Percentiles rank a stretch among this genome's conserved stretches.
Evolutionary conservation across 1,140 invertebrate genomes (phyloP).

Genomic region (Forficula auricularia): DNA sequence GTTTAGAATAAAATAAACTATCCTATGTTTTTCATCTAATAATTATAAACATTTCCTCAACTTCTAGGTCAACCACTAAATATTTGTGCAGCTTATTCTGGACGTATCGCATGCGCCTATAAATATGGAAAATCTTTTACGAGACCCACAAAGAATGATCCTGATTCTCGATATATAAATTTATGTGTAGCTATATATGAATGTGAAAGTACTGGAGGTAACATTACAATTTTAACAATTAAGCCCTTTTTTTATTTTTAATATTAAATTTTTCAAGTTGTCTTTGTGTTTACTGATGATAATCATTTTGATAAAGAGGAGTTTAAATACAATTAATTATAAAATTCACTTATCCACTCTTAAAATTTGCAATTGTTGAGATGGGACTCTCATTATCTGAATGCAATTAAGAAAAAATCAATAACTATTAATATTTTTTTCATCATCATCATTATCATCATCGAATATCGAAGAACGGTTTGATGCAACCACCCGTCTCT

Average conservation of each 20-base stretch:
- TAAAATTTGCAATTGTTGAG: too few relatives aligned
- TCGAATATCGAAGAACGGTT: too few relatives aligned
- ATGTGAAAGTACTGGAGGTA: slow-evolving; percentile 93
- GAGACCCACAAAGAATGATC: slow-evolving; percentile 51
- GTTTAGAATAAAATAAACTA: neutral
- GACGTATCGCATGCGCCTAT: slow-evolving; percentile 89
- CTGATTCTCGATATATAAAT: slow-evolving; percentile 76
- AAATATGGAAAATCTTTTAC: slow-evolving; percentile 77
- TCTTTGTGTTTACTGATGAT: too few relatives aligned
- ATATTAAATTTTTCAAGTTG: neutral
- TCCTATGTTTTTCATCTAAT: slow-evolving; percentile 6
- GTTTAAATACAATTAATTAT: too few relatives aligned
- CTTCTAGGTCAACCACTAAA: slow-evolving; percentile 69
- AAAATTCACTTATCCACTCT: too few relatives aligned
- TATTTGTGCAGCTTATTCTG: slow-evolving; percentile 92
- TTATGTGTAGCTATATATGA: slow-evolving; percentile 95
- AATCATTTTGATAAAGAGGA: too few relatives aligned
- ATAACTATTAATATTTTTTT: too few relatives aligned
- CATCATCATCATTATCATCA: too few relatives aligned
- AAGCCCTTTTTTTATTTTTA: slow-evolving; percentile 4
- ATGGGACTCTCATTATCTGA: too few relatives aligned
- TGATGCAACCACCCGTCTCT: too few relatives aligned
- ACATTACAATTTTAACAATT: slow-evolving; percentile 20
- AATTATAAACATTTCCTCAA: neutral
- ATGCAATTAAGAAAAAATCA: too few relatives aligned